Evolutionary conservation across 2,797 vertebrate genomes (phyloP), one percentile per base, ranked within the genome.

Genomic region (Phalloptychus januarius): DNA sequence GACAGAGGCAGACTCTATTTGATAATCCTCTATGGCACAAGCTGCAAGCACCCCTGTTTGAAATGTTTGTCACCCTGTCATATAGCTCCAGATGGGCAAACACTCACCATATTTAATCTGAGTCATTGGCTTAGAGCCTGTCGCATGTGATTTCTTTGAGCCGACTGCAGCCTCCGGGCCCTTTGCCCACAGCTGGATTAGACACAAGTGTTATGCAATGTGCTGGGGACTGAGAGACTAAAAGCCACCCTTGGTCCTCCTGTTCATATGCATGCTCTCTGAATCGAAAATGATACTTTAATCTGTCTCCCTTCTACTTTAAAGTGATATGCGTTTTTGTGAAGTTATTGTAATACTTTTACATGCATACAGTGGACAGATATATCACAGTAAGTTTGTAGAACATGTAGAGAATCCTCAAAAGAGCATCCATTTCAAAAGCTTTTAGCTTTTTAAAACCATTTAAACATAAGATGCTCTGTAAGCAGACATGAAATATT

Each of bases 81-180:
- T 58, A 71, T 23, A 79, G 82, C 83, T 82, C 84, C 74, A 85
- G 80, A 87, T 78, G 81, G 80, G 69, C 79, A 85, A 80, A 87
- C 78, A 82, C 84, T 78, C 79, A 76, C 89, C 73, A 75, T 87
- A 90, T 89, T 90, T 90, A 89, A 94, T 93, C 85, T 74, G 86
- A 93, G 85, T 93, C 90, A 88, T 85, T 69, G 84, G 87, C 74
- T 94, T 92, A 90, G 42, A 82, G 79, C 81, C 86, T 83, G 89
- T 88, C 87, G 85, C 86, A 80, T 86, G 76, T 84, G 69, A 84
- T 87, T 86, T 83, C 78, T 88, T 76, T 74, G 73, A 90, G 79
- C 71, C 77, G 67, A 83, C 46, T 69, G 76, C 84, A 83, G 89
- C 87, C 88, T 75, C 33, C 36, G 63, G 84, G 83, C 80, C 79